These are phyloP conservation scores for Leucosticte australis DNA, from an alignment of 2,113 vertebrate genomes.

Conservation along the genomic window DNA sequence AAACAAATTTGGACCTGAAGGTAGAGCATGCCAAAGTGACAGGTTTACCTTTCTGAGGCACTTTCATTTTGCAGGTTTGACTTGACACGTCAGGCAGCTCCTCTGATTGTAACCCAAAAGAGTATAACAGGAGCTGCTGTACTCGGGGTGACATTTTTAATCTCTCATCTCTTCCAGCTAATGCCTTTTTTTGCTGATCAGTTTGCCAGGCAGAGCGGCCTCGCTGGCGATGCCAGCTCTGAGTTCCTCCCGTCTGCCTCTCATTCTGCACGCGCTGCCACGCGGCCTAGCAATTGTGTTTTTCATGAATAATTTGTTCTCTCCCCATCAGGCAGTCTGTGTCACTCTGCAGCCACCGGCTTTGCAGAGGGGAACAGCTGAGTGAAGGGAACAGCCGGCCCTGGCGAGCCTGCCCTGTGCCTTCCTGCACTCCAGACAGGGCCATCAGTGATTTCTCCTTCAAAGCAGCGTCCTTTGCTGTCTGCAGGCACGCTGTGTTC, in stretches of 20 bases:
- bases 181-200: neutral
- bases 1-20: neutral
- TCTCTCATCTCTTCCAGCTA: conserved; percentile 47
- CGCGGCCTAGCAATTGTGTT: conserved; percentile 28
- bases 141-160: conserved; percentile 32
- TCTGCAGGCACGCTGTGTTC: accelerated
- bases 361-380: neutral
- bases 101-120: neutral
- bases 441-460: neutral
- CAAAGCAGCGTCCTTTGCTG: neutral
- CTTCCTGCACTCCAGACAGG: neutral
- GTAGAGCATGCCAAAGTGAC: neutral
- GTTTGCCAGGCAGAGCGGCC: conserved; percentile 33
- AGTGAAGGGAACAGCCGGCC: neutral
- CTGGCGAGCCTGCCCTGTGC: neutral
- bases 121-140: neutral
- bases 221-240: neutral
- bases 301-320: conserved; percentile 57
- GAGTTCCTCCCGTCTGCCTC: conserved; percentile 16
- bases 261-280: conserved; percentile 30
- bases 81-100: neutral
- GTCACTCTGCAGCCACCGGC: neutral
- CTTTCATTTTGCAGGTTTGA: conserved; percentile 19
- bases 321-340: conserved; percentile 23
- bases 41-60: conserved; percentile 30